Percentiles rank a stretch among this genome's conserved stretches.
These are phyloP conservation scores for Sebastes taczanowskii DNA, from an alignment of 2,797 vertebrate species.

Conservation along the genomic window DNA sequence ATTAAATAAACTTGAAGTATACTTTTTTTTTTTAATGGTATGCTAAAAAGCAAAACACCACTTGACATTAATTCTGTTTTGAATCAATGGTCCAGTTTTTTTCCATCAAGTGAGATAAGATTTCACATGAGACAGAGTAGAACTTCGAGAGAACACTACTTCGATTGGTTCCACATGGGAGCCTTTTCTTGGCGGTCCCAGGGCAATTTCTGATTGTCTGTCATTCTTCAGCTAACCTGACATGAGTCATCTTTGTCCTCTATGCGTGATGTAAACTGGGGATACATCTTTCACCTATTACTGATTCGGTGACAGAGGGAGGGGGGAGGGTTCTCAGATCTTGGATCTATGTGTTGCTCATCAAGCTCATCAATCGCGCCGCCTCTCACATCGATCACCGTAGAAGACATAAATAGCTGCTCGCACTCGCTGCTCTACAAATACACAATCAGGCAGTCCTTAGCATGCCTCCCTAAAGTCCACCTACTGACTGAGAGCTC, in stretches of 20 bases:
- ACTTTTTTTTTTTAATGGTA: too few relatives aligned
- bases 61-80: background rate
- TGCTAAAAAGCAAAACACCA: background rate
- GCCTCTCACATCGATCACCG: constrained; percentile 43
- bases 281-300: background rate
- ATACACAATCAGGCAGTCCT: constrained; percentile 46
- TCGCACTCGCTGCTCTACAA: constrained; percentile 29
- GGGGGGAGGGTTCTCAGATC: constrained; percentile 2
- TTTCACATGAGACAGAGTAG: background rate
- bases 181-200: background rate
- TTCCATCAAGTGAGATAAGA: background rate
- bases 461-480: constrained; percentile 39
- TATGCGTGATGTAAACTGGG: background rate
- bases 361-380: constrained; percentile 12
- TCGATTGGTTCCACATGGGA: constrained; percentile 11
- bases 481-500: constrained; percentile 37
- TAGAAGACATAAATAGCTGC: constrained; percentile 53
- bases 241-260: background rate
- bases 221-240: background rate
- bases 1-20: too few relatives aligned
- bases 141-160: background rate
- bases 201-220: constrained; percentile 11
- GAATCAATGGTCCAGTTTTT: background rate
- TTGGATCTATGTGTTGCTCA: constrained; percentile 39
- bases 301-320: background rate